Conservation (phyloP, 2,797 vertebrate genomes). For the Balearica regulorum region DNA sequence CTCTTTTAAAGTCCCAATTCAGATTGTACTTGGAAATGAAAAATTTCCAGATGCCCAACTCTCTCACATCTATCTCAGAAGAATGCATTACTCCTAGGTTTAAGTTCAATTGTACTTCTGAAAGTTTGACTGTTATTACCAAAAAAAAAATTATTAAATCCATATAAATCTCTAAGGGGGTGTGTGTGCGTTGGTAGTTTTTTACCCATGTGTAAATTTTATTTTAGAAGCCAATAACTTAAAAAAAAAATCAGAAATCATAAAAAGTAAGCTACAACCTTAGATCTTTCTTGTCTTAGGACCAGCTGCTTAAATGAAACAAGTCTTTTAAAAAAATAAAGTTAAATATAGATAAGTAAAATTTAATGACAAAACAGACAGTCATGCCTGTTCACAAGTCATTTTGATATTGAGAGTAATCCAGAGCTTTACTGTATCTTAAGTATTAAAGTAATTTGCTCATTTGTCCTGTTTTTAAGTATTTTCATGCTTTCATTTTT, state of each 20-base stretch:
- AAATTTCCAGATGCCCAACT: not conserved
- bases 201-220: not conserved
- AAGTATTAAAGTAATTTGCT: not conserved
- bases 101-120: not conserved
- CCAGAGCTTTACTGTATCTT: not conserved
- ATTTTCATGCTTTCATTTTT: not conserved
- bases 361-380: not conserved
- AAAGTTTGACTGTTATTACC: not conserved
- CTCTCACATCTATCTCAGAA: not conserved
- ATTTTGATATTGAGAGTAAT: not conserved
- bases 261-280: not conserved
- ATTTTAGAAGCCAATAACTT: not conserved
- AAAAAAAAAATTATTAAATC: slow-evolving; percentile 29
- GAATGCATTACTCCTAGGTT: not conserved
- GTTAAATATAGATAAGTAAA: not conserved
- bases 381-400: not conserved
- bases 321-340: not conserved
- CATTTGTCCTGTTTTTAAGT: not conserved
- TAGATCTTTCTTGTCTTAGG: not conserved
- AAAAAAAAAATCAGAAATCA: not conserved
- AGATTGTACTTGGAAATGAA: not conserved
- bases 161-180: not conserved
- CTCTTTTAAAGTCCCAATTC: not conserved
- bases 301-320: slow-evolving; percentile 9
- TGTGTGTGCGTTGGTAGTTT: not conserved